These are phyloP conservation scores for Sinocyclocheilus anshuiensis DNA, from an alignment of 2,113 vertebrate genomes.

Conservation along the genomic window DNA sequence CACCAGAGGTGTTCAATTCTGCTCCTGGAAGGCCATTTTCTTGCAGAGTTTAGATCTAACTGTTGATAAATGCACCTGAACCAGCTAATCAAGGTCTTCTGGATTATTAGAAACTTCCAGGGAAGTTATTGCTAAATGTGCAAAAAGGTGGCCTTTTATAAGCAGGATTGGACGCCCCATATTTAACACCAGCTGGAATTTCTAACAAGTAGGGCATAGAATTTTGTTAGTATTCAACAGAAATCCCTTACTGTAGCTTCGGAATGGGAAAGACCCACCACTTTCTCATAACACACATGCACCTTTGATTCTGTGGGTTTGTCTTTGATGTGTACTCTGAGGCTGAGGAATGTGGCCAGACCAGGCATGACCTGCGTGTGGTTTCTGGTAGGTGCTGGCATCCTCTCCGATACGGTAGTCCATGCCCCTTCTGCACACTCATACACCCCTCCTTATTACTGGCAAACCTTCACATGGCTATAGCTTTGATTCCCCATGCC, in stretches of 20 bases:
- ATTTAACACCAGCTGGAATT: background rate
- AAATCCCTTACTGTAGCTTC: background rate
- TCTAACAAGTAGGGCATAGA: background rate
- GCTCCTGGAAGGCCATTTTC: background rate
- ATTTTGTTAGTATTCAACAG: background rate
- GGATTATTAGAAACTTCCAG: background rate
- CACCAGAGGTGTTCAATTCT: background rate
- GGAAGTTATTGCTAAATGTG: background rate
- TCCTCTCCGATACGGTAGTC: conserved; percentile 39
- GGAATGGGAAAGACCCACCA: background rate
- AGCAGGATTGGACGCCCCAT: background rate
- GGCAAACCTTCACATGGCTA: conserved; percentile 71
- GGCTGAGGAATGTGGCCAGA: conserved; percentile 70
- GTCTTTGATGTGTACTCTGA: conserved; percentile 47
- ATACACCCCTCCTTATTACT: conserved; percentile 49
- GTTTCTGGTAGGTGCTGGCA: conserved; percentile 65
- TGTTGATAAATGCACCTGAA: background rate
- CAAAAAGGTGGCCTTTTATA: no score
- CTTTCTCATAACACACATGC: conserved; percentile 17
- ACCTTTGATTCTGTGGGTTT: conserved; percentile 48
- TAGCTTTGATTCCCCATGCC: conserved; percentile 68
- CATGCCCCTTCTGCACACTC: conserved; percentile 11
- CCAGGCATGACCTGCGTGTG: conserved; percentile 60
- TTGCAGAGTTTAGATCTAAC: background rate
- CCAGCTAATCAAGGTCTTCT: background rate